Conservation (phyloP, 1,140 invertebrate species). For the Phthorimaea operculella region DNA sequence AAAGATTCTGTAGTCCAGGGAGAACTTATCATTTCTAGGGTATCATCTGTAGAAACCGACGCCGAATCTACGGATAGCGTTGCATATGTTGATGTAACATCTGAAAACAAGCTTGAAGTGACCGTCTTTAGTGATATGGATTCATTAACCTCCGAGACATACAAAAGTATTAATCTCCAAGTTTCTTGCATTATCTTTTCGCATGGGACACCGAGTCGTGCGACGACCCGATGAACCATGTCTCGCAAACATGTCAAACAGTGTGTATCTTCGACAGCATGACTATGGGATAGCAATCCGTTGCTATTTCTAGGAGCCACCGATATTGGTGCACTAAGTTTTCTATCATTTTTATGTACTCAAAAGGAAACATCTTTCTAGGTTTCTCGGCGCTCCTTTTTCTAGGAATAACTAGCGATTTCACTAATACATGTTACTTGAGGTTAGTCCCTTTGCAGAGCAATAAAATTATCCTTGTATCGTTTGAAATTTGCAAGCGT, state of each 20-base stretch:
- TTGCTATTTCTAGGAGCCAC: conserved; percentile 47
- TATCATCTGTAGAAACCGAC: conserved; percentile 19
- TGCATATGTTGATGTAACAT: too few relatives aligned
- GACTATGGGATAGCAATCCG: conserved; percentile 42
- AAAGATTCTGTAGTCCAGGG: conserved; percentile 39
- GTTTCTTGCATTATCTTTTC: not conserved
- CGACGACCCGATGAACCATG: too few relatives aligned
- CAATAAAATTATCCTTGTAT: too few relatives aligned
- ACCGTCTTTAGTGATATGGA: not conserved
- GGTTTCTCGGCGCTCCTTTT: too few relatives aligned
- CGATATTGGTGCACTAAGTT: conserved; percentile 39
- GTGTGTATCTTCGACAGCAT: conserved; percentile 50
- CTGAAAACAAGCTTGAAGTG: not conserved
- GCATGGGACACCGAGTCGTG: too few relatives aligned
- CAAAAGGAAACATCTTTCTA: conserved; percentile 34
- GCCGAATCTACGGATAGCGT: too few relatives aligned
- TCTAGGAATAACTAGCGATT: too few relatives aligned
- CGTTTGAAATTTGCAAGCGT: too few relatives aligned
- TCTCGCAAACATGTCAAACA: conserved; percentile 27
- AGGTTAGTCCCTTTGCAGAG: too few relatives aligned
- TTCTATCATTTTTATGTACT: conserved; percentile 32
- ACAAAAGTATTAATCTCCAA: not conserved
- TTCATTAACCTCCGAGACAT: not conserved
- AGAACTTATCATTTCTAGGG: conserved; percentile 36
- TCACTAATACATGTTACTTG: too few relatives aligned